A percentile compares a stretch with the other conserved stretches of the same genome.
Conservation (phyloP, 2,797 vertebrate genomes). For the Gallinago nigripennis region DNA sequence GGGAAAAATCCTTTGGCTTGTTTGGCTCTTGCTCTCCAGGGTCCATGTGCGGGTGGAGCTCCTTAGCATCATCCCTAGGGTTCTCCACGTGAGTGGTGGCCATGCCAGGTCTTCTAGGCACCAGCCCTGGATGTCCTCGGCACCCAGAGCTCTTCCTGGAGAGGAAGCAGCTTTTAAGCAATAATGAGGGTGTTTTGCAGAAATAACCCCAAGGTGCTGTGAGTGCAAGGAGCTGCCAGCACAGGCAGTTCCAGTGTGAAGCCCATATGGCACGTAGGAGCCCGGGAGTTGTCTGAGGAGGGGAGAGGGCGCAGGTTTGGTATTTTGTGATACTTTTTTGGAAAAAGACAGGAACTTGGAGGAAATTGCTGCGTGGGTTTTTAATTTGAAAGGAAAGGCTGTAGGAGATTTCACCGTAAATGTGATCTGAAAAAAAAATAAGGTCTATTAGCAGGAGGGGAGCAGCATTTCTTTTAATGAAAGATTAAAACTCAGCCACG, state of each 20-base stretch:
- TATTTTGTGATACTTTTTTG: neutral
- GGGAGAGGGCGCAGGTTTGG: neutral
- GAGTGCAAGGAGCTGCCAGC: neutral
- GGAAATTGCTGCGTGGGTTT: neutral
- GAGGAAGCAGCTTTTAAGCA: neutral
- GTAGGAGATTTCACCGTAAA: neutral
- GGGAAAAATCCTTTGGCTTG: neutral
- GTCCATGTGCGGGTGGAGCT: neutral
- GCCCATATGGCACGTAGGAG: accelerated
- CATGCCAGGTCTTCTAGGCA: neutral
- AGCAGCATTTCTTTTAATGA: neutral
- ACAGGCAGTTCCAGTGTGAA: neutral
- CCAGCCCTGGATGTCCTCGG: too few relatives aligned
- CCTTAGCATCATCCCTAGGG: neutral
- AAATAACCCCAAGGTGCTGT: neutral
- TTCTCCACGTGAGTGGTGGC: neutral
- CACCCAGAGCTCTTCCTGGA: neutral
- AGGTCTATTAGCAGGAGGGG: neutral
- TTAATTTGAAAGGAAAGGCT: neutral
- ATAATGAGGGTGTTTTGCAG: neutral
- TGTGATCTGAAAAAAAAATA: neutral
- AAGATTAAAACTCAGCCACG: neutral
- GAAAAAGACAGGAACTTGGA: neutral
- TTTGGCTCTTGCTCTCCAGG: neutral
- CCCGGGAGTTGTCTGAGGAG: neutral